Base-by-base conservation (phyloP, 2,113 vertebrate species). In the Castor canadensis region DNA sequence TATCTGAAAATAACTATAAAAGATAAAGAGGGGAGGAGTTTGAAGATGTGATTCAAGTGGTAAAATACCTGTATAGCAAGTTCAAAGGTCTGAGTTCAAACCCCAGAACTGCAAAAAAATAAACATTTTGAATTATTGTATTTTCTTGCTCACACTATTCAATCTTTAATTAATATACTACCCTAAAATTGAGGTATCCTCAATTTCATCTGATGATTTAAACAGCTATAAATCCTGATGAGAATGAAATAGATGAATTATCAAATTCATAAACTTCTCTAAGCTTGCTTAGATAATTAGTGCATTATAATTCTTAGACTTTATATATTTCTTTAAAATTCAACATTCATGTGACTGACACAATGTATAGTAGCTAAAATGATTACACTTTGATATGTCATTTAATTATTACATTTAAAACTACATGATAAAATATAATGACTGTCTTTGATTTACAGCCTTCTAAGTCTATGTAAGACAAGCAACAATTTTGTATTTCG, bases 301-400 rank as follows among this genome's bases (percentile, higher is more conserved):
- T 76, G 17, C 54, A 79, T 92, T 52, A 3, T 80, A 69, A 76
- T 83, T 32, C 28, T 84, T 93, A 84, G 7, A 75, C 4, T 91
- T 94, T 35, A 81, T 90, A 32, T 64, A 26, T 35, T 95, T 92
- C 26, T 88, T 96, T 85, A 93, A 93, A 82, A 91, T 54, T 8
- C 43, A 62, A 3, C 5, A 82, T 85, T 93, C n/a, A 67, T 85
- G 77, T 52, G 28, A 79, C 35, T 87, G 35, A 16, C 35, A 95
- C 66, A 58, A 76, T 66, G 35, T n/a, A 47, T 73, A 52, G 49
- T 10, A 77, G 24, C 54, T 81, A 49, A 82, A 81, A 38, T 82
- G 43, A 75, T 75, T 91, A 22, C 28, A 47, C 92, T 75, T 95
- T 81, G 81, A 89, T 87, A 9, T 90, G 38, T 47, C 91, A 32